Base-by-base conservation (phyloP, 2,888 invertebrate species). In the Melikaiella ostensackeni region DNA sequence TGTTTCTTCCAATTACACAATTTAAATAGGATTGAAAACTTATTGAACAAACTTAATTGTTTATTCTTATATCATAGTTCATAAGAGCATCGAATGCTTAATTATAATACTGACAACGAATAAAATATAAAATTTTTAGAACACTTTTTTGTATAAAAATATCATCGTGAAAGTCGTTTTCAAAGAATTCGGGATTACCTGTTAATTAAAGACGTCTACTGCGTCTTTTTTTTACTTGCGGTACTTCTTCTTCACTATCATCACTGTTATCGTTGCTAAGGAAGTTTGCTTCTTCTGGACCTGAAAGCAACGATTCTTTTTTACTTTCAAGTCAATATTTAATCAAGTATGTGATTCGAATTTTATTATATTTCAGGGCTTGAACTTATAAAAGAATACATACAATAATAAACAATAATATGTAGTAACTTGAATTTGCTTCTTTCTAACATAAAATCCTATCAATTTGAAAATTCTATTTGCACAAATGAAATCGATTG, bases 171-270 rank as follows among this genome's bases (percentile, higher is more conserved):
- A 35, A n/a, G 16, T 24, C 13, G 24, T 6, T 27, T 59, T 59
- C 0, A 6, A 27, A 59, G 6, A 24, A 59, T 4, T 59, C 1
- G 6, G 6, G 7, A 59, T 27, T 5, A 59, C 21, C 42, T 42
- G 16, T 0, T 64, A 6, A 11, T 55, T 50, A 70, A 7, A n/a
- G 70, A 55, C 13, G 70, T 33, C 70, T 50, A n/a, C 19, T 50
- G 50, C 70, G 50, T 33, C 30, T 70, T 50, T 24, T 70, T n/a
- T 50, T 70, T 11, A 50, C 9, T 50, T 21, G 46, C n/a, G 30
- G 46, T 30, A 70, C 7, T 11, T 70, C 21, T 33, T 70, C 35
- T 63, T 63, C 63, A 21, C 63, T 63, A n/a, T 63, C 63, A 8
- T 63, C 50, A 50, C 27, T 50, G 9, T 5, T 3, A 9, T 30